A percentile compares a stretch with the other conserved stretches of the same genome.
These are phyloP conservation scores for Felis chaus DNA, from an alignment of 2,113 vertebrate species.

Conservation along the genomic window DNA sequence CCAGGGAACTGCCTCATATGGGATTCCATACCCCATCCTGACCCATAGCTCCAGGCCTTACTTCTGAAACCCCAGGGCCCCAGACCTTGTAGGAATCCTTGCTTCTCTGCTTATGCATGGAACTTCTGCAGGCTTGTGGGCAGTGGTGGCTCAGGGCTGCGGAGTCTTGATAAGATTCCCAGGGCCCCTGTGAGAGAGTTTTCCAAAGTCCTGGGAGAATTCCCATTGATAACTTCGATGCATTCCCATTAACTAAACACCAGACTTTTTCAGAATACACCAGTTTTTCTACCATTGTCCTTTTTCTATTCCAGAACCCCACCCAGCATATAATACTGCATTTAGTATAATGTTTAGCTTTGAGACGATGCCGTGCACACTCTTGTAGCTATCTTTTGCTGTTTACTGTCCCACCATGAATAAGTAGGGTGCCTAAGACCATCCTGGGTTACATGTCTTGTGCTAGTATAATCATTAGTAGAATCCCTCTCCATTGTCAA, in stretches of 20 bases:
- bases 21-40: background rate
- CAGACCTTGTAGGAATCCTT: background rate
- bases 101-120: background rate
- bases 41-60: background rate
- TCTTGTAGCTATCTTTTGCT: background rate
- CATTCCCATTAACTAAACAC: background rate
- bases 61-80: background rate
- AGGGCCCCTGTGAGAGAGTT: background rate
- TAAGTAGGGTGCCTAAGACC: background rate
- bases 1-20: background rate
- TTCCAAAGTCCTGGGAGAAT: background rate
- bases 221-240: background rate
- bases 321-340: background rate
- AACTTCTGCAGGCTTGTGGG: background rate
- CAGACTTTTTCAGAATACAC: background rate
- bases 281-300: background rate
- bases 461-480: background rate
- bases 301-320: background rate
- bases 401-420: background rate
- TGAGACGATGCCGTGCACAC: background rate
- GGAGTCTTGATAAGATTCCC: background rate
- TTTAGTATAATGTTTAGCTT: background rate
- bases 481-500: background rate
- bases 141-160: background rate
- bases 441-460: background rate